Evolutionary conservation across 2,797 vertebrate species (phyloP).

Genomic region (Siniperca obscura): DNA sequence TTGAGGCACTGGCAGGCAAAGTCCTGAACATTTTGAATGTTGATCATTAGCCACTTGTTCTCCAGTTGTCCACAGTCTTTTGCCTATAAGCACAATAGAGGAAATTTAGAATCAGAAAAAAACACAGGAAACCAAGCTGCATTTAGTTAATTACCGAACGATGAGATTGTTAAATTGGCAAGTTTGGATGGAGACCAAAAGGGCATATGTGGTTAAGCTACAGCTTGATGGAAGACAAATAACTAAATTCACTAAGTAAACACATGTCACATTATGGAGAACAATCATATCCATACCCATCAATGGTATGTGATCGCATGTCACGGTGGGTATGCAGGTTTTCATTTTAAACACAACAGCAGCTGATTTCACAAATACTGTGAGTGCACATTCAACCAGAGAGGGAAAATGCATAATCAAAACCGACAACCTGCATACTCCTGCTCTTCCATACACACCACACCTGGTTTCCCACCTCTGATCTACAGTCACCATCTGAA

Average conservation of each 20-base stretch:
- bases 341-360: background rate
- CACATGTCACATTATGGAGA: background rate
- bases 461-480: slow-evolving; percentile 24
- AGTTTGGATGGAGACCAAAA: background rate
- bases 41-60: slow-evolving; percentile 99
- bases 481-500: slow-evolving; percentile 34
- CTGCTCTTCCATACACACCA: background rate
- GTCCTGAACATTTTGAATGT: slow-evolving; percentile 99
- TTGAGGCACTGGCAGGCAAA: slow-evolving; percentile 99
- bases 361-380: slow-evolving; percentile 1
- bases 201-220: background rate
- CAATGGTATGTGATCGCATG: background rate
- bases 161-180: background rate
- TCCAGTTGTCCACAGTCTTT: slow-evolving; percentile 98
- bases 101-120: slow-evolving; percentile 4
- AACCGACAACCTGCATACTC: background rate
- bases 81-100: slow-evolving; percentile 84
- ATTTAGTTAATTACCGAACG: background rate
- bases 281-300: background rate
- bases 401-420: background rate
- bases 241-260: background rate
- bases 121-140: background rate
- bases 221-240: background rate
- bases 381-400: background rate
- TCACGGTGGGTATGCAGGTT: background rate